Evolutionary conservation across 2,113 vertebrate species (phyloP), one percentile per base, ranked within the genome.

Genomic region (Otus sunia): DNA sequence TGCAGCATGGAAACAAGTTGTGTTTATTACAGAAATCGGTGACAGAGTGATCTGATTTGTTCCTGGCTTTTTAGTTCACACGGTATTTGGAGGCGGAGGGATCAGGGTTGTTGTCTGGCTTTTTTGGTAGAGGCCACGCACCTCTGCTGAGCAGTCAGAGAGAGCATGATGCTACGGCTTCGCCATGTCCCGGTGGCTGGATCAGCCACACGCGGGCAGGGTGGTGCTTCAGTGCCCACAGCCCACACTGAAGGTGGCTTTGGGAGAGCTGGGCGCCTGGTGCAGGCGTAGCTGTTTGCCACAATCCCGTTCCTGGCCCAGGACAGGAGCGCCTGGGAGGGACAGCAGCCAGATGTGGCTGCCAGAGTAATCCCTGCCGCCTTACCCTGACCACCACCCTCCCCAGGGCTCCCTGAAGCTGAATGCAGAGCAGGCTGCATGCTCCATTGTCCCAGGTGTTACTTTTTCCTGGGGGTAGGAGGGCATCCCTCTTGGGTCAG

Each of bases 41-140:
- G 47, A 22, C 32, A 23, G 64, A n/a, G 15, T 6, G 36, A 36
- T 86, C 49, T 68, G 56, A 62, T 89, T 88, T 71, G 37, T 68
- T 74, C 56, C 64, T 71, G 58, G 32, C 52, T 71, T 84, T 80
- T 85, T 41, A 63, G 27, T 85, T 90, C 29, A 45, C 22, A 2
- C 0, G 3, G 29, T 39, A n/a, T 49, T 79, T 71, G 27, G 21
- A 39, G 16, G 21, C 5, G 6, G 18, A 2, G 5, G 4, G 5
- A 10, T 60, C 18, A 47, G 45, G 49, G 8, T 47, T 2, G 26
- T 30, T 84, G 15, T 20, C 83, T 80, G 59, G 53, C 30, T n/a
- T 69, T 84, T 88, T 41, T 55, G 32, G 37, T 55, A 39, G 47
- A 34, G 47, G n/a, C 36, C 11, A 9, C 49, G 36, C 68, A 11